These are phyloP conservation scores for Gallinago solitaria DNA, from an alignment of 2,797 vertebrate species.

Conservation along the genomic window DNA sequence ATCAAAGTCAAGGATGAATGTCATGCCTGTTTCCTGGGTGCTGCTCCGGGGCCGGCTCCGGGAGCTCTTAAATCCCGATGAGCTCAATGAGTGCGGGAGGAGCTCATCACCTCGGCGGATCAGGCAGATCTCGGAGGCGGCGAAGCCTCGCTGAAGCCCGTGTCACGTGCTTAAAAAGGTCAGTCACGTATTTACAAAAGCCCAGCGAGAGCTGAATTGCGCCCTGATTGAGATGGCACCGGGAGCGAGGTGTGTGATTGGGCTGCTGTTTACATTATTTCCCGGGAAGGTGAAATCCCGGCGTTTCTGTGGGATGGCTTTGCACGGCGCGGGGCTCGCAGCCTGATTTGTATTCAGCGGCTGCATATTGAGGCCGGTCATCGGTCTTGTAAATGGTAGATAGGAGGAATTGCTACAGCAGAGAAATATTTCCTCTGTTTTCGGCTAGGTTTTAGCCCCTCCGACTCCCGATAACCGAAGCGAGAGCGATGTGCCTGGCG, in stretches of 20 bases:
- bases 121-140: background rate
- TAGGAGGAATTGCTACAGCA: slow-evolving; percentile 7
- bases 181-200: background rate
- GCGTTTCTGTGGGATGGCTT: background rate
- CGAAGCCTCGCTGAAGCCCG: background rate
- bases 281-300: background rate
- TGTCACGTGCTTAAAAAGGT: background rate
- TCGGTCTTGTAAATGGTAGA: slow-evolving; percentile 46
- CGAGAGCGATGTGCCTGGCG: background rate
- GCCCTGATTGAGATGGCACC: background rate
- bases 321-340: background rate
- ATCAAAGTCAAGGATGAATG: background rate
- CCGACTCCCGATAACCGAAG: background rate
- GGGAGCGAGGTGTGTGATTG: background rate
- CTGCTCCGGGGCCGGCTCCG: background rate
- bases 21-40: background rate
- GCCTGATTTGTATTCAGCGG: slow-evolving; percentile 54
- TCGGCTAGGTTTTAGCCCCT: slow-evolving; percentile 3
- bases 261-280: background rate
- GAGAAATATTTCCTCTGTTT: slow-evolving; percentile 34
- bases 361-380: slow-evolving; percentile 30
- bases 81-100: background rate
- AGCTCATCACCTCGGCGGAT: background rate
- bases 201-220: background rate
- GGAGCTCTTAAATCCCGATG: background rate